Base-by-base conservation (phyloP, 2,888 invertebrate genomes). In the Suillia variegata region DNA sequence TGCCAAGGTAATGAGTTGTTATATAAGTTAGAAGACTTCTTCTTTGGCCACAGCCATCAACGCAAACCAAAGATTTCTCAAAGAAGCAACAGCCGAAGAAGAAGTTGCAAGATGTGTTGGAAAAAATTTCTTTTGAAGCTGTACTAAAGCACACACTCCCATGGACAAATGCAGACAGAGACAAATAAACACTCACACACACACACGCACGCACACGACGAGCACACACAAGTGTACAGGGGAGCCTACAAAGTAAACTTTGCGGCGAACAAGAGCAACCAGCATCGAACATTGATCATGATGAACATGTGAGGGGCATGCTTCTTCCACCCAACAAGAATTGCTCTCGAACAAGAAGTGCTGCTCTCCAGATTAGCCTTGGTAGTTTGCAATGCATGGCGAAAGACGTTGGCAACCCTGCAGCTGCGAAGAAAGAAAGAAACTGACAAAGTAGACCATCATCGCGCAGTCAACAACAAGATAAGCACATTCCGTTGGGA, bases 21-120 rank as follows among this genome's bases (percentile, higher is more conserved):
- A 81, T 81, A 81, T 80, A 80, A 81, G 80, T 80, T 79, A 74
- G 76, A 79, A 76, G 76, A 73, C 76, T 79, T 78, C 79, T 75
- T 75, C n/a, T n/a, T n/a, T 73, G 55, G 62, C 56, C 61, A 64
- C 61, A 58, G 48, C 54, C 24, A 54, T 56, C 48, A 42, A 21
- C 20, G 22, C 52, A 58, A 33, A 21, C 38, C 24, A 57, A n/a
- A n/a, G n/a, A n/a, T n/a, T n/a, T n/a, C n/a, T 18, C 48, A 34
- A 49, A 17, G 52, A n/a, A 59, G 49, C 57, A 58, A n/a, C 50
- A 54, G 51, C 59, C 54, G 50, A 54, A 52, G 33, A 60, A 48
- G 48, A 26, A 4, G 22, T 22, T 31, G 31, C 18, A 56, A 62
- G 62, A 60, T 59, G 58, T 20, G 13, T 18, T 17, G 26, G 24